Base-by-base conservation (phyloP, 2,113 vertebrate species). In the Elachura formosa region DNA sequence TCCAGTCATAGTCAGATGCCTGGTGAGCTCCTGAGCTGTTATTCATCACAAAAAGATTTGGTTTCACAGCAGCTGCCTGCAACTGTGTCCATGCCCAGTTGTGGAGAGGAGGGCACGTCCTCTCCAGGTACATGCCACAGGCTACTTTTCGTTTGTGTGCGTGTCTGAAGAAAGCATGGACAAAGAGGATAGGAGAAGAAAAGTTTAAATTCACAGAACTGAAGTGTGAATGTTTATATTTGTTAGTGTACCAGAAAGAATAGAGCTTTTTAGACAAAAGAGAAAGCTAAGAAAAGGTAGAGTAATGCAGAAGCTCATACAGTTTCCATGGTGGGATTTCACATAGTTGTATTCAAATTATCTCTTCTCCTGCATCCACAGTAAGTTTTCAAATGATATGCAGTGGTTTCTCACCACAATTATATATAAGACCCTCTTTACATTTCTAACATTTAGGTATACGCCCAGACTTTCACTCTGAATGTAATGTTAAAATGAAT, bases 401-500 rank as follows among this genome's bases (percentile, higher is more conserved):
- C 59, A 83, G 63, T 69, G 63, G 58, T 87, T 96, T 94, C 67
- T 89, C 34, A 87, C 43, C 63, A 91, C 71, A 93, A 9, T 56
- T 40, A 22, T 55, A 52, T 45, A 20, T 34, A 85, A 85, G 81
- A 73, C 51, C 59, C 51, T 91, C 89, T 76, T 88, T 88, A 59
- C n/a, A 43, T 87, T 84, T 96, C 71, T 55, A 62, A 89, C 17
- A 64, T 55, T 89, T 87, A 58, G 51, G 62, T 89, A 74, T 94
- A 84, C 16, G 7, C 78, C 77, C 71, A 89, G 46, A 63, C 71
- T 90, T 95, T 90, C 59, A 73, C 17, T 95, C 75, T 71, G 81
- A 93, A 89, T 62, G 34, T 33, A 66, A 73, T 34, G 38, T 73
- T 93, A 89, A 97, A 91, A 68, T 33, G 12, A 96, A 91, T 79